Percentiles rank a stretch among this genome's conserved stretches.
Conservation (phyloP, 2,888 invertebrate species). For the Philhelius pedissequus region DNA sequence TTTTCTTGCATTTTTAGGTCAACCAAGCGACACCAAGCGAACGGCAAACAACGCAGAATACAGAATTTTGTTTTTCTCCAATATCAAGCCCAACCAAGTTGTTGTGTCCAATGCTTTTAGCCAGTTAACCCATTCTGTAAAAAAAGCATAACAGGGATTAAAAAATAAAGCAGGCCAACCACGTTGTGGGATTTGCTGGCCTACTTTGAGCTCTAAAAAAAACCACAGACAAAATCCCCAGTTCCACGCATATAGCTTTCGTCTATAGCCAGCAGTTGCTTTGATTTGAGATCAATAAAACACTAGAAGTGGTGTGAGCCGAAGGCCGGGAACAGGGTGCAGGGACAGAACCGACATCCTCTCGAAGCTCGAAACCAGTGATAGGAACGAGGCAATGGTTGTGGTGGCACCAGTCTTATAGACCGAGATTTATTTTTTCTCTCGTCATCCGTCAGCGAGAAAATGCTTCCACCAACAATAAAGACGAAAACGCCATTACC, state of each 20-base stretch:
- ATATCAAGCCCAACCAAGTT: conserved; percentile 38
- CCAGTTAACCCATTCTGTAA: conserved; percentile 63
- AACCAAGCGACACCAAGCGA: conserved; percentile 12
- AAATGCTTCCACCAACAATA: conserved; percentile 41
- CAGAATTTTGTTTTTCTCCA: conserved; percentile 21
- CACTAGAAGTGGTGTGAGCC: neutral
- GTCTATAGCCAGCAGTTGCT: conserved; percentile 1
- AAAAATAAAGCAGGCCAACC: conserved; percentile 31
- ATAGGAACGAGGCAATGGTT: conserved; percentile 52
- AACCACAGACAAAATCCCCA: neutral
- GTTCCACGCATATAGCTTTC: conserved; percentile 11
- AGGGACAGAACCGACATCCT: neutral
- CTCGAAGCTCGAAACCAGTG: conserved; percentile 13
- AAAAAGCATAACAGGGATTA: neutral
- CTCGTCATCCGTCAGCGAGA: conserved; percentile 41
- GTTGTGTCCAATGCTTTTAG: conserved; percentile 53
- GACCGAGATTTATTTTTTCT: conserved; percentile 39
- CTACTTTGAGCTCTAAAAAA: conserved; percentile 24
- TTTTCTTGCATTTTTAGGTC: conserved; percentile 40
- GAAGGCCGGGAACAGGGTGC: neutral
- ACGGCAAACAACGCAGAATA: conserved; percentile 12
- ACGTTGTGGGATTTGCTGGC: conserved; percentile 39
- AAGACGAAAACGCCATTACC: conserved; percentile 26
- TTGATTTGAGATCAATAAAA: conserved; percentile 37
- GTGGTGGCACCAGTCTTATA: conserved; percentile 44